Evolutionary conservation across 2,888 invertebrate species (phyloP), one percentile per base, ranked within the genome.

Genomic region (Hymenopus coronatus): DNA sequence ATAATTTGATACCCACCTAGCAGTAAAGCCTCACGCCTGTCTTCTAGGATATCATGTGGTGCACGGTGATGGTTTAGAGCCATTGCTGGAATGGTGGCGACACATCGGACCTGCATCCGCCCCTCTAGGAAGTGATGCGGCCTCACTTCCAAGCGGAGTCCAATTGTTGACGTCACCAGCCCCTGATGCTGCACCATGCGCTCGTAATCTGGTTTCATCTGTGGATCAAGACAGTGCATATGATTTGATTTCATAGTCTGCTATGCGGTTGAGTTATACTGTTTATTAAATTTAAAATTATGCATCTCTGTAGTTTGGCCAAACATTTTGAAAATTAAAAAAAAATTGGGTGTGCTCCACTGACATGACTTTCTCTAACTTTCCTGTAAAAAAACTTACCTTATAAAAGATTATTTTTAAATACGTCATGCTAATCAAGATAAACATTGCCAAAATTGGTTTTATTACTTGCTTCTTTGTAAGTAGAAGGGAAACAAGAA

Each of bases 61-160:
- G 86, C 88, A 8, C 88, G 90, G 27, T 89, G 88, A 30, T 88
- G 88, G 81, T 88, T 88, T 84, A 28, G 30, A 12, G 82, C 87
- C 20, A 89, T 84, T 0, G 89, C 88, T 70, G 54, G 54, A 30
- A 90, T 90, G 27, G 90, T 90, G 2, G 90, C 88, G 28, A 90
- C 90, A 28, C 90, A 90, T 1, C 90, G 89, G 46, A 90, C 90
- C 28, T 90, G 89, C 90, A 90, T 90, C 15, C 89, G 90, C 2
- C 90, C 90, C 15, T 85, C 89, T 25, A 88, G 83, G 87, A 90
- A 89, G 82, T 90, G 90, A 33, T 90, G 90, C 2, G 89, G 89
- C 84, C 70, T 89, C 86, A 89, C 90, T 28, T 90, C 90, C 27
- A 90, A 85, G 27, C 84, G 54, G 3, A 90, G 89, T 2, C 90